These are phyloP conservation scores for Coracopsis vasa DNA, from an alignment of 2,113 vertebrate species.

Conservation along the genomic window DNA sequence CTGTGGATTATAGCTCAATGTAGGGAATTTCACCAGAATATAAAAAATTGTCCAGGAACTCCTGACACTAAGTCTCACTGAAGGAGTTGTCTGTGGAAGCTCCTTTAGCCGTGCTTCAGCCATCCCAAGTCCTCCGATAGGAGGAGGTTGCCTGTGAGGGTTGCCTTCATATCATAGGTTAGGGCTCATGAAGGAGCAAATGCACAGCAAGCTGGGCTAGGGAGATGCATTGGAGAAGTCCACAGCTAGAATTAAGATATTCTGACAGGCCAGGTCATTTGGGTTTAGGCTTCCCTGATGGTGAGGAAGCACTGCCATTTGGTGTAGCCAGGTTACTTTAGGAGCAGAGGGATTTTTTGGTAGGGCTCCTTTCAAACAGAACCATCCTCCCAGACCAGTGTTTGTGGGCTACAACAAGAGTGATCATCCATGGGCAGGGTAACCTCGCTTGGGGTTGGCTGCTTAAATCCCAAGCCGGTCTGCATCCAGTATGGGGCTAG, in stretches of 20 bases:
- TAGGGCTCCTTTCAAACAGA: not conserved
- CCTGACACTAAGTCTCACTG: not conserved
- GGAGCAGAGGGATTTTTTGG: not conserved
- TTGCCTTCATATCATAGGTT: not conserved
- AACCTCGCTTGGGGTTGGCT: not conserved
- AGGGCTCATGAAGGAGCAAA: not conserved
- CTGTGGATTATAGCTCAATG: not conserved
- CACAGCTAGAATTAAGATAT: not conserved
- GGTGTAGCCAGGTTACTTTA: not conserved
- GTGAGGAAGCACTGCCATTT: not conserved
- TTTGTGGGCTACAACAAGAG: not conserved
- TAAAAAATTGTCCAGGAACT: not conserved
- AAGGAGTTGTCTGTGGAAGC: not conserved
- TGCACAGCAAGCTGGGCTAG: accelerated
- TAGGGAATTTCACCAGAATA: not conserved
- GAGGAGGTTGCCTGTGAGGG: not conserved
- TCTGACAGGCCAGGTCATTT: not conserved
- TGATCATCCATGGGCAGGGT: not conserved
- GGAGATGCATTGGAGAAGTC: not conserved
- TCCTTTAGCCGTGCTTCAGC: not conserved
- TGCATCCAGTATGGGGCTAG: not conserved
- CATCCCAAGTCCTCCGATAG: not conserved
- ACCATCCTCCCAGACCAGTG: not conserved
- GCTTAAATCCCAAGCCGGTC: not conserved
- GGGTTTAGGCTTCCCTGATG: not conserved